Evolutionary conservation across 23 tunicate species (phyloP), one percentile per base, ranked within the genome.

Genomic region (Phallusia fumigata): DNA sequence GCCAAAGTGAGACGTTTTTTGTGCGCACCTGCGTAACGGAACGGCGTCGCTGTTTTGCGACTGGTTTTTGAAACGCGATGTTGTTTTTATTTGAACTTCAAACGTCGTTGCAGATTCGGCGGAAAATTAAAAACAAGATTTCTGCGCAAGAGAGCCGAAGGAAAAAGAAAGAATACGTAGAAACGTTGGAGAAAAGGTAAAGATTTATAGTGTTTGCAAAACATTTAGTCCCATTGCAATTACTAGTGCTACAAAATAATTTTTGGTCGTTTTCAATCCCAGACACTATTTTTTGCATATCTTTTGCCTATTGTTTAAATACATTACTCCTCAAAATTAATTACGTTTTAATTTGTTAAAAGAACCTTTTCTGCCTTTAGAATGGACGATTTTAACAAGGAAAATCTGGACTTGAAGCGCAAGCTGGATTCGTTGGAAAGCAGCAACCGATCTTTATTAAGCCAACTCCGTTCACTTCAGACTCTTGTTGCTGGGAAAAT

Each of bases 71-170:
- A 58, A 58, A 58, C 2, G 11, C 15, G 11, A 3, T 58, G 69
- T 1, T 24, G 28, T 22, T 22, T 21, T 11, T 58, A 24, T 58
- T 58, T 58, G 16, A 58, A 58, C 15, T 22, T 58, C 13, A 58
- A 6, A 6, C 16, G 26, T 36, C 11, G 47, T 90, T 85, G 65
- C 36, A 93, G 94, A 72, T 94, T 65, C 94, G 98, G 32, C 95
- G 99, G 36, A 97, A 97, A 86, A 97, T 97, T 52, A 97, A 97
- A 64, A 97, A 97, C 95, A 97, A 97, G 64, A 83, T 92, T 28
- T 97, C 99, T 52, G 99, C 99, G 24, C 99, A 97, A 79, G 97
- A 97, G 85, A 89, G 95, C 77, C 65, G 99, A 82, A 49, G 97
- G 52, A 89, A 94, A 79, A 97, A 97, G 79, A 90, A 90, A 65